Percentiles rank a stretch among this genome's conserved stretches.
phyloP scores from a whole-genome alignment of 2,888 invertebrate species.

The Tipula lateralis region DNA sequence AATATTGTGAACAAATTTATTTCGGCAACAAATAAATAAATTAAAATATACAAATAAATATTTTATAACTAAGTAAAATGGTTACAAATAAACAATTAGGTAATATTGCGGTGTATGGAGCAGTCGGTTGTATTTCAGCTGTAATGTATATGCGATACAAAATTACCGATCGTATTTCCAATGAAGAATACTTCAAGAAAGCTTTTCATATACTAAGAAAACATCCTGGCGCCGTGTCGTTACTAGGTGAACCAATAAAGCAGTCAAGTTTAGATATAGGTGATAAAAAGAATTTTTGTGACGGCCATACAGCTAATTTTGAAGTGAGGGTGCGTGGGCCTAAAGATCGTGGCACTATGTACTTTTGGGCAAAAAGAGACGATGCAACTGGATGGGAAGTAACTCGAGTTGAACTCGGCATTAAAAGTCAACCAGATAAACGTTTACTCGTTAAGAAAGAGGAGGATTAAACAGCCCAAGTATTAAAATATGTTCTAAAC shows the following conservation, averaged over 20 bases:
- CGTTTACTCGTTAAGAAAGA: slow-evolving; percentile 53
- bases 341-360: slow-evolving; percentile 57
- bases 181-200: slow-evolving; percentile 58
- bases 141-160: slow-evolving; percentile 49
- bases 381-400: slow-evolving; percentile 55
- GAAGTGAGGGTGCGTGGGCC: slow-evolving; percentile 62
- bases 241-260: slow-evolving; percentile 70
- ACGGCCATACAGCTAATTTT: slow-evolving; percentile 56
- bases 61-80: background rate
- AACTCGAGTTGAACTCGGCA: slow-evolving; percentile 58
- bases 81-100: slow-evolving; percentile 53
- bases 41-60: background rate
- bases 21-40: background rate
- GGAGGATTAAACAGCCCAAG: background rate
- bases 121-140: slow-evolving; percentile 49
- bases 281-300: slow-evolving; percentile 53
- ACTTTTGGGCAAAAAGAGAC: slow-evolving; percentile 58
- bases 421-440: slow-evolving; percentile 57
- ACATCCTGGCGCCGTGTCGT: slow-evolving; percentile 56
- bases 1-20: background rate
- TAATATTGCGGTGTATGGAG: slow-evolving; percentile 62
- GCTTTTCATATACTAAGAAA: slow-evolving; percentile 56
- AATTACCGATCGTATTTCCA: slow-evolving; percentile 54
- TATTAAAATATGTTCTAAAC: background rate
- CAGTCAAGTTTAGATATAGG: slow-evolving; percentile 58